A percentile compares a stretch with the other conserved stretches of the same genome.
These are phyloP conservation scores for Drosophila limbata DNA, from an alignment of 2,888 invertebrate genomes.

Conservation along the genomic window DNA sequence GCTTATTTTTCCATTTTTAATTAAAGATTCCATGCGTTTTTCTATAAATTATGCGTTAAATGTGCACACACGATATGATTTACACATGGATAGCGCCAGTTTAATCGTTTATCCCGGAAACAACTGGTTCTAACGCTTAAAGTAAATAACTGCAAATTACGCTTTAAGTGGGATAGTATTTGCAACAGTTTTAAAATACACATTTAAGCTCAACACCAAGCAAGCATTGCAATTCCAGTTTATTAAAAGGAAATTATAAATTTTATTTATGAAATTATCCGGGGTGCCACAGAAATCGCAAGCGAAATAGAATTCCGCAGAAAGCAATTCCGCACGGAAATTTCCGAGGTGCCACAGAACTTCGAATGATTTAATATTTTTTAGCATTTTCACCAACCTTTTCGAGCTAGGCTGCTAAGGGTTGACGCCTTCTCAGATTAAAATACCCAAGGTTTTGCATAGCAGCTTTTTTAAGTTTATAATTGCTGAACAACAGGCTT, in stretches of 20 bases:
- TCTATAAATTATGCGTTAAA: slow-evolving; percentile 52
- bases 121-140: slow-evolving; percentile 1
- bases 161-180: background rate
- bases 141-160: background rate
- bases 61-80: slow-evolving; percentile 34
- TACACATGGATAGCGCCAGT: slow-evolving; percentile 7
- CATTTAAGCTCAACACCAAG: background rate
- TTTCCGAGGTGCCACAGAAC: too few species aligned
- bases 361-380: too few species aligned
- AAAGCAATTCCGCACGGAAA: too few species aligned
- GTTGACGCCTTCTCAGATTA: too few species aligned
- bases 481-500: too few species aligned
- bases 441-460: too few species aligned
- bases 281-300: too few species aligned
- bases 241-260: background rate
- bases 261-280: too few species aligned
- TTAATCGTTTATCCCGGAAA: background rate
- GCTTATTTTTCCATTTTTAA: slow-evolving; percentile 61
- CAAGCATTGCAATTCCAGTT: background rate
- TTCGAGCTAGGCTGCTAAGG: too few species aligned
- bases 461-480: too few species aligned
- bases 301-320: too few species aligned
- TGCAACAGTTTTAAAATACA: background rate
- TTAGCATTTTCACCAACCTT: too few species aligned
- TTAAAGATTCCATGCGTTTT: slow-evolving; percentile 57